phyloP scores from a whole-genome alignment of 2,888 invertebrate species.

The Nymphalis polychloros region DNA sequence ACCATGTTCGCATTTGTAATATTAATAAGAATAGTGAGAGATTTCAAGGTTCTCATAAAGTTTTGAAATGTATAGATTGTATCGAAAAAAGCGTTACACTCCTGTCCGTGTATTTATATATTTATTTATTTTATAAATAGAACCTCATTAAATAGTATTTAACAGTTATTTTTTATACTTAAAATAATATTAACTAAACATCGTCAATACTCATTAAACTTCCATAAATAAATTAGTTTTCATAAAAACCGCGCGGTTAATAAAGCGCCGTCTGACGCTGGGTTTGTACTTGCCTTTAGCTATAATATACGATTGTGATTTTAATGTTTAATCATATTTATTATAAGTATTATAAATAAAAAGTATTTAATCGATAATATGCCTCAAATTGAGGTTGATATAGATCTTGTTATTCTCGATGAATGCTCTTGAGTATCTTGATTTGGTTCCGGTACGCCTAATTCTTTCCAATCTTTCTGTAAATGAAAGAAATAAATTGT shows the following conservation, averaged over 20 bases:
- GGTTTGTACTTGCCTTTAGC: slow-evolving; percentile 14
- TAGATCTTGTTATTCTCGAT: slow-evolving; percentile 38
- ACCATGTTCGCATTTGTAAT: no score
- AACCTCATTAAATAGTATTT: no score
- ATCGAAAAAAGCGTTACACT: no score
- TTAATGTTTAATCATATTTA: slow-evolving; percentile 9
- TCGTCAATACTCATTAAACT: no score
- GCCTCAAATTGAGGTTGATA: slow-evolving; percentile 39
- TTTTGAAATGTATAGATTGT: no score
- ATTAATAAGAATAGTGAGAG: no score
- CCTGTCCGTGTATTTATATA: no score
- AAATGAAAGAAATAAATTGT: slow-evolving; percentile 28
- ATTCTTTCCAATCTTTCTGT: slow-evolving; percentile 73
- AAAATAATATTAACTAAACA: no score
- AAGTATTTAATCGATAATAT: slow-evolving; percentile 6
- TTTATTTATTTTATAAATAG: no score
- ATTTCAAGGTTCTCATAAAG: no score
- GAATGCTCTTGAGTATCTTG: slow-evolving; percentile 35
- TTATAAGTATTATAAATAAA: slow-evolving; percentile 8
- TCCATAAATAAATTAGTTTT: no score
- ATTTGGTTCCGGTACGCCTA: slow-evolving; percentile 67
- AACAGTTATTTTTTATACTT: no score
- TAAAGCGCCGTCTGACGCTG: background rate
- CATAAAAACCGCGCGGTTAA: background rate
- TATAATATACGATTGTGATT: slow-evolving; percentile 1